A percentile compares a stretch with the other conserved stretches of the same genome.
Evolutionary conservation across 2,113 vertebrate genomes (phyloP).

Genomic region (Ia io): DNA sequence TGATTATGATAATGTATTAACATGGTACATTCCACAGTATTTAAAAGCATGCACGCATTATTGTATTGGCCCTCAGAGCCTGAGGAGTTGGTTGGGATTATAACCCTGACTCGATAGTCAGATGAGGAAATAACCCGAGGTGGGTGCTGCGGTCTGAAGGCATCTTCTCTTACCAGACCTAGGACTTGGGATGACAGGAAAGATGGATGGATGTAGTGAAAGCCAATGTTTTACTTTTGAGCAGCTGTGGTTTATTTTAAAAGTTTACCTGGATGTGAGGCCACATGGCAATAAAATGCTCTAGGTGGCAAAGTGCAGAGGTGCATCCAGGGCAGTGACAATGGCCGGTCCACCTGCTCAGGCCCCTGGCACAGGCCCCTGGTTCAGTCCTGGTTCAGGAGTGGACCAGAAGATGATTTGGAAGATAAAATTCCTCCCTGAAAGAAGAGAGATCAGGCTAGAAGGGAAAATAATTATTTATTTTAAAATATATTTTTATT

Average conservation of each 20-base stretch:
- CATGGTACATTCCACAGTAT: background rate
- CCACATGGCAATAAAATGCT: background rate
- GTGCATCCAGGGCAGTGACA: rapidly evolving
- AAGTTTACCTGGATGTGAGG: background rate
- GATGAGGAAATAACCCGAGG: background rate
- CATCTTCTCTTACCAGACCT: background rate
- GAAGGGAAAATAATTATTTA: background rate
- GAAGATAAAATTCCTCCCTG: background rate
- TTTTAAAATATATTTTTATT: background rate
- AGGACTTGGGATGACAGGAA: background rate
- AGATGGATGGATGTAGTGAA: background rate
- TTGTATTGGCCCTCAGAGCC: background rate
- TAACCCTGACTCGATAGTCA: background rate
- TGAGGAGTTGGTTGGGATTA: background rate
- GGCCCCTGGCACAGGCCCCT: rapidly evolving
- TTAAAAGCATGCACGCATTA: background rate
- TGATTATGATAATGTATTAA: background rate
- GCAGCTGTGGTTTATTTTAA: background rate
- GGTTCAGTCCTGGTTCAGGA: background rate
- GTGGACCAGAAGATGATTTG: background rate
- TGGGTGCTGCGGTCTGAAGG: background rate
- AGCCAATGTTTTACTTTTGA: background rate
- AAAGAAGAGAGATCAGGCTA: background rate
- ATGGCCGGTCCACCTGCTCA: too few species aligned
- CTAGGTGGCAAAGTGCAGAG: background rate